Evolutionary conservation across 2,797 vertebrate species (phyloP), one percentile per base, ranked within the genome.

Genomic region (Eutrigla gurnardus): DNA sequence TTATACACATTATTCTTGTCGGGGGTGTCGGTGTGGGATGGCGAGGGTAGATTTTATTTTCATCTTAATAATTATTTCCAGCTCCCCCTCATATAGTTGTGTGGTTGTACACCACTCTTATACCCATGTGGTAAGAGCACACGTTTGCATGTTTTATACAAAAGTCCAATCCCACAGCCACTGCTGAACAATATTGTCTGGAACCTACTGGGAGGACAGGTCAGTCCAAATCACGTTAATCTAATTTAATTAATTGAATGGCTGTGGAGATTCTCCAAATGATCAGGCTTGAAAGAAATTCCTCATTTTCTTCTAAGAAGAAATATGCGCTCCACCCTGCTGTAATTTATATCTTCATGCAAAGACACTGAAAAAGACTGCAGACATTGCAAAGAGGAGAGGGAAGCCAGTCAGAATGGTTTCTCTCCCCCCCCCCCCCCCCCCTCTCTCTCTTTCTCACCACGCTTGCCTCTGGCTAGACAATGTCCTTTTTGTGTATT

Each of bases 401-500:
- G 64, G 53, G 40, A 80, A 70, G 61, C 65, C 68, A 85, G 75
- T 42, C 50, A 71, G 83, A 80, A 68, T 80, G 65, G 84, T 68
- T 74, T 83, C 65, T 83, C 73, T 61, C 40, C 58, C 14, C 75
- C 75, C 46, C 83, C 40, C 58, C 14, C 75, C 75, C 46, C 83
- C 79, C 76, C 82, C 74, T 83, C 86, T 64, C 80, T 90, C 89
- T 86, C 79, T 90, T 91, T 93, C 92, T 91, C 91, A 90, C 93
- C 93, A 94, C 88, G 91, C 93, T 93, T 90, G 91, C 91, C 84
- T 90, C 90, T 91, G 86, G 87, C 84, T 87, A 90, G 90, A 95
- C 94, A 94, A 95, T 95, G 93, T 93, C 86, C 93, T 94, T 94
- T 94, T 94, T 94, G 93, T 94, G 90, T 91, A 87, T 91, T 90